These are phyloP conservation scores for Ammospiza nelsoni DNA, from an alignment of 2,113 vertebrate genomes.

Conservation along the genomic window DNA sequence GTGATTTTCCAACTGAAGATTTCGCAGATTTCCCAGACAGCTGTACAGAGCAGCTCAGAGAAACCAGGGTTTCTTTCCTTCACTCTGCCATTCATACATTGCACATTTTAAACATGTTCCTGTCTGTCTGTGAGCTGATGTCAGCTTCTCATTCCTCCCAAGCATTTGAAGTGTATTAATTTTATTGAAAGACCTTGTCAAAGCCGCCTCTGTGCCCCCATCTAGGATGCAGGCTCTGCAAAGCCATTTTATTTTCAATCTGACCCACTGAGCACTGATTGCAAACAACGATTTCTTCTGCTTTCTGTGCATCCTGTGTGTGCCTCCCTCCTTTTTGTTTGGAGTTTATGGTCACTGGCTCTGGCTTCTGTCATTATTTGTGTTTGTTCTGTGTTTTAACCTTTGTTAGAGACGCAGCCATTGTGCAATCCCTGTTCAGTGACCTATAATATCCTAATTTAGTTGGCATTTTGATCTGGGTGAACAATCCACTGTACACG, in stretches of 20 bases:
- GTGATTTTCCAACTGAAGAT: not conserved
- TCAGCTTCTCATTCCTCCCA: not conserved
- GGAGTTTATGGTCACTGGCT: constrained; percentile 64
- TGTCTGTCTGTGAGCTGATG: not conserved
- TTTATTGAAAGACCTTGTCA: not conserved
- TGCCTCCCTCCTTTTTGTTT: not conserved
- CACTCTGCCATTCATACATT: not conserved
- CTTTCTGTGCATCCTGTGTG: not conserved
- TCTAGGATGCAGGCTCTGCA: not conserved
- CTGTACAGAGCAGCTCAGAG: not conserved
- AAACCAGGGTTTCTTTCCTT: not conserved
- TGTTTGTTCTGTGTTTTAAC: constrained; percentile 64
- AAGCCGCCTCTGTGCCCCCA: not conserved
- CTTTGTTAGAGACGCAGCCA: constrained; percentile 52
- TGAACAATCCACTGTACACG: not conserved
- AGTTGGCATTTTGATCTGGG: constrained; percentile 46
- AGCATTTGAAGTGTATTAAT: constrained; percentile 3
- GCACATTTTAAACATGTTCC: not conserved
- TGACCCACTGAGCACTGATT: constrained; percentile 51
- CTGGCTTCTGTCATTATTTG: constrained; percentile 48
- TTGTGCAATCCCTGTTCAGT: constrained; percentile 52
- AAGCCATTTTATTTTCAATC: constrained; percentile 24
- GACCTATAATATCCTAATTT: constrained; percentile 53
- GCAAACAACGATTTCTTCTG: constrained; percentile 54
- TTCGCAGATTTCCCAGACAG: not conserved